Evolutionary conservation across 2,113 vertebrate species (phyloP), one percentile per base, ranked within the genome.

Genomic region (Colinus virginianus): DNA sequence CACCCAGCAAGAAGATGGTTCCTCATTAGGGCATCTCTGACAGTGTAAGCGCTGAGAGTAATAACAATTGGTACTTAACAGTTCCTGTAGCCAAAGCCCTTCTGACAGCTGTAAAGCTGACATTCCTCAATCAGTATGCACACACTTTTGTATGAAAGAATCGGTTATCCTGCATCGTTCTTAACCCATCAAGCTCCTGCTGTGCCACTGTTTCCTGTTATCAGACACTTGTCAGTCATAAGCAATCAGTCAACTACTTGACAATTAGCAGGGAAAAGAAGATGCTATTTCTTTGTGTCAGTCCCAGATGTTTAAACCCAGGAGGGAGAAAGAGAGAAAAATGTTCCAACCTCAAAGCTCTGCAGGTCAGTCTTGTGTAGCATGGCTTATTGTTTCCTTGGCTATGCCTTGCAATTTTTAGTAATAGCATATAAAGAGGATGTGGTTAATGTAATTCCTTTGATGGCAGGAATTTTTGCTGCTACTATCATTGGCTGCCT

Each of bases 171-270:
- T 85, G 78, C 61, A 67, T 74, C 58, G 40, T 78, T 89, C 77
- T 92, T 88, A 87, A 94, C 49, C 63, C 40, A 91, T 80, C 1
- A 0, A 87, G 55, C 61, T 86, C 89, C 76, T 26, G 8, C 79
- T 0, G 3, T 74, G 82, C 40, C 0, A 2, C 70, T 4, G 11
- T 93, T 96, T 96, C 87, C 85, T 90, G 58, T 78, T 93, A 88
- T 93, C 84, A 94, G 71, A 69, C 72, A 84, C 85, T 93, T 88
- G 78, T 78, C 92, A 95, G 85, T 92, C 66, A 74, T 76, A 63
- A 82, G 66, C 72, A 93, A 88, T 92, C 87, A 96, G 82, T 55
- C 78, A 76, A 67, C 45, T 86, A 63, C 84, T 91, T 93, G 76
- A 81, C 62, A 90, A 90, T 91, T 94, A 94, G 45, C 34, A 86